Percentiles rank a stretch among this genome's conserved stretches.
Conservation (phyloP, 2,888 invertebrate genomes). For the Aquatica leii region DNA sequence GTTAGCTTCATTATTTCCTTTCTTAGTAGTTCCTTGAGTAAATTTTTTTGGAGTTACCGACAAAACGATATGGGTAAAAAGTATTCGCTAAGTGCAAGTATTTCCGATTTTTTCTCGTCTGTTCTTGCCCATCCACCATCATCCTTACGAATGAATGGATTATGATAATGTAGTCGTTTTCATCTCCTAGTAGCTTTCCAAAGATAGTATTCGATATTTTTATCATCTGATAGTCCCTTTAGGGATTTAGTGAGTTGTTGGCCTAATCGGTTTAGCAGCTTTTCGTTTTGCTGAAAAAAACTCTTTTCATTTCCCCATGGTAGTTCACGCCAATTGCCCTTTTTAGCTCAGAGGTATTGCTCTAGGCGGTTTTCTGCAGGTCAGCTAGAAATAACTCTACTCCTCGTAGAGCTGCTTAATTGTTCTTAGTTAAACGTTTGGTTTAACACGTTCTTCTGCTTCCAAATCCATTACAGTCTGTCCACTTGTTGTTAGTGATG, state of each 20-base stretch:
- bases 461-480: background rate
- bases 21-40: conserved; percentile 40
- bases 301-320: background rate
- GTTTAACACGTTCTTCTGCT: background rate
- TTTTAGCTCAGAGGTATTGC: background rate
- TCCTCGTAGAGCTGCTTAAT: background rate
- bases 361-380: background rate
- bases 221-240: conserved; percentile 20
- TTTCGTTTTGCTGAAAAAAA: background rate
- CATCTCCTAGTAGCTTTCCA: too few species aligned
- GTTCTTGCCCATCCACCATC: too few species aligned
- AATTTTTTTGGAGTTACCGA: too few species aligned
- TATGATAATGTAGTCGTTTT: too few species aligned
- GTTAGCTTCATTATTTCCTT: conserved; percentile 41
- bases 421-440: too few species aligned
- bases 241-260: conserved; percentile 29
- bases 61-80: conserved; percentile 10
- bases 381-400: background rate
- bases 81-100: conserved; percentile 12
- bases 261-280: conserved; percentile 29
- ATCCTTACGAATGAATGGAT: too few species aligned
- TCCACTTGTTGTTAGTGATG: background rate
- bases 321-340: conserved; percentile 1
- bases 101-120: conserved; percentile 3
- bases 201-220: conserved; percentile 18